Conservation (phyloP, 2,888 invertebrate species). For the Amiota minor region DNA sequence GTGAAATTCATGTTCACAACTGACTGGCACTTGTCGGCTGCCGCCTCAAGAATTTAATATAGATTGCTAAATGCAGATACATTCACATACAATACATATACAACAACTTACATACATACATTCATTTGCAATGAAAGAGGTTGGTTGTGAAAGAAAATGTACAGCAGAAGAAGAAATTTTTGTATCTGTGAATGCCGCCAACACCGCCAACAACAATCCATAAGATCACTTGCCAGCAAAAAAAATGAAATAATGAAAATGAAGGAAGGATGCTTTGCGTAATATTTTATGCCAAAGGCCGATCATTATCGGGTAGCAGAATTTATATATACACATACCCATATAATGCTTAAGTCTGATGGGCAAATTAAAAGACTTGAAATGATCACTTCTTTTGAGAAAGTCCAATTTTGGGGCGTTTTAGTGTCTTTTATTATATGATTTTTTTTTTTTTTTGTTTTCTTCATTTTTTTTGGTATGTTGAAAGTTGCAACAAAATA, state of each 20-base stretch:
- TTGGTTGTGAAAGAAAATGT: too few species aligned
- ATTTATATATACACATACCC: conserved; percentile 64
- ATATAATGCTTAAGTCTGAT: conserved; percentile 43
- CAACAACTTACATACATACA: neutral
- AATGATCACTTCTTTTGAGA: neutral
- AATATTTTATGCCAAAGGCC: conserved; percentile 69
- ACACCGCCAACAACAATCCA: conserved; percentile 33
- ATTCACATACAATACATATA: conserved; percentile 16
- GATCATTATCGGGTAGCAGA: conserved; percentile 70
- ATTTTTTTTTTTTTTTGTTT: neutral
- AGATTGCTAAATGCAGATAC: conserved; percentile 65
- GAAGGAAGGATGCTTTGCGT: conserved; percentile 42
- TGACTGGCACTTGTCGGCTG: conserved; percentile 16
- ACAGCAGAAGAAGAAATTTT: neutral
- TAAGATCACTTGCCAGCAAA: neutral
- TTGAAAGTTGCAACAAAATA: neutral
- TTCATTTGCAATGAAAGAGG: too few species aligned
- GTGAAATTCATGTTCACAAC: conserved; percentile 58
- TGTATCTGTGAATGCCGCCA: conserved; percentile 38
- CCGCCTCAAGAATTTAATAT: conserved; percentile 66
- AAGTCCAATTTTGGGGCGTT: neutral
- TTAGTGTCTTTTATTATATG: neutral
- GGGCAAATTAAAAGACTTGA: conserved; percentile 61
- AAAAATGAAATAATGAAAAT: neutral
- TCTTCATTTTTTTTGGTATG: neutral